A percentile compares a stretch with the other conserved stretches of the same genome.
Conservation (phyloP, 53 echinoderm and acorn worm species). For the Temnopleurus reevesii region DNA sequence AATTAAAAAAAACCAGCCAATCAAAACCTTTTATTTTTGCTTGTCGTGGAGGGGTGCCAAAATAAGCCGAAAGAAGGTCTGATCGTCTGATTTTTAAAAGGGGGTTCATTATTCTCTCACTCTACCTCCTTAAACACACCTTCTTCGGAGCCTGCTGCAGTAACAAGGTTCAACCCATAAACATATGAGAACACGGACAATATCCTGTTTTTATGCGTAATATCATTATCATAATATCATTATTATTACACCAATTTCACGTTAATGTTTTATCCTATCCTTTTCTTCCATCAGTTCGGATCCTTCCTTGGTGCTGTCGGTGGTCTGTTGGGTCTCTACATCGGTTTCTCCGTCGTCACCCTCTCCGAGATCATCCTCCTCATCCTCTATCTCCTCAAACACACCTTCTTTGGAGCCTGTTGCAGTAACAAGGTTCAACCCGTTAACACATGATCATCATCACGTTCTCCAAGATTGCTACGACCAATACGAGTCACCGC, state of each 20-base stretch:
- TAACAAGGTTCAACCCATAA: conserved; percentile 64
- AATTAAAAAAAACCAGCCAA: too few species aligned
- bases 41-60: too few species aligned
- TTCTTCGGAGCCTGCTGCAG: conserved; percentile 41
- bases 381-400: conserved; percentile 60
- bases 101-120: conserved; percentile 70
- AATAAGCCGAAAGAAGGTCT: too few species aligned
- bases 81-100: too few species aligned
- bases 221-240: too few species aligned
- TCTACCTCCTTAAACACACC: conserved; percentile 61
- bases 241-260: too few species aligned
- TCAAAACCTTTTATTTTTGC: too few species aligned
- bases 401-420: conserved; percentile 26
- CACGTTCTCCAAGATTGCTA: too few species aligned
- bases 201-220: too few species aligned
- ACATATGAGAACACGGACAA: too few species aligned
- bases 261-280: too few species aligned
- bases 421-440: conserved; percentile 68
- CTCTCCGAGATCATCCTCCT: conserved; percentile 74
- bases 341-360: conserved; percentile 83
- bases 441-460: conserved; percentile 16
- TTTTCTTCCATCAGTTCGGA: conserved; percentile 37
- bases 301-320: conserved; percentile 77
- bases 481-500: too few species aligned
- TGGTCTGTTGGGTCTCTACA: conserved; percentile 84